Evolutionary conservation across 2,888 invertebrate genomes (phyloP).

Genomic region (Coleophora flavipennella): DNA sequence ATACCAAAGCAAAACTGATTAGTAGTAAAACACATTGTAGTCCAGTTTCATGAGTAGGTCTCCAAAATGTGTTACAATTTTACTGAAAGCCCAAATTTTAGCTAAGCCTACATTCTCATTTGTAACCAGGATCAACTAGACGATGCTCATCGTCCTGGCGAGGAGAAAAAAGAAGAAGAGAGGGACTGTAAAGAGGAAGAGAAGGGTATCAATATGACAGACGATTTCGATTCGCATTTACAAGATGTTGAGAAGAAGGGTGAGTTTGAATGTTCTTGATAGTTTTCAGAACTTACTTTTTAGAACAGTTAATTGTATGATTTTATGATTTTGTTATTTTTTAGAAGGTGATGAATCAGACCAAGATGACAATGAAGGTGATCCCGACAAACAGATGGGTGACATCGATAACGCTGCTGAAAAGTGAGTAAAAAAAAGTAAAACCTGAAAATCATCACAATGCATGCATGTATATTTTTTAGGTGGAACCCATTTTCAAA

Average conservation of each 20-base stretch:
- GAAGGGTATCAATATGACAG: constrained; percentile 95
- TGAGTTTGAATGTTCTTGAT: constrained; percentile 6
- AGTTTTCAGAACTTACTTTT: background rate
- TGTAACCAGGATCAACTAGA: constrained; percentile 90
- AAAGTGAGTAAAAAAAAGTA: constrained; percentile 73
- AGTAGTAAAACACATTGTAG: no score
- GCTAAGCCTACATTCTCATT: background rate
- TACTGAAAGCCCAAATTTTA: background rate
- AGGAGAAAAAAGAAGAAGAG: constrained; percentile 82
- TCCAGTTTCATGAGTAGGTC: no score
- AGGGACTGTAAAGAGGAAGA: constrained; percentile 90
- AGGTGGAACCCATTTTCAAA: no score
- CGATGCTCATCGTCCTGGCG: constrained; percentile 85
- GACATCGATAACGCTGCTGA: constrained; percentile 91
- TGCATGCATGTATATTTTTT: no score
- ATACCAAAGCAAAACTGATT: no score
- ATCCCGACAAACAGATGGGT: constrained; percentile 97
- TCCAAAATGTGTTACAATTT: no score
- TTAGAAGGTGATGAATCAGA: constrained; percentile 73
- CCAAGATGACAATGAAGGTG: constrained; percentile 79
- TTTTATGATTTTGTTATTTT: constrained; percentile 2
- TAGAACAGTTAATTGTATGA: background rate
- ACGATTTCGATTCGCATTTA: constrained; percentile 92
- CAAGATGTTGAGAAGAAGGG: constrained; percentile 84
- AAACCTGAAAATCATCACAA: no score